A percentile compares a stretch with the other conserved stretches of the same genome.
These are phyloP conservation scores for Laticauda colubrina DNA, from an alignment of 2,113 vertebrate species.

Conservation along the genomic window DNA sequence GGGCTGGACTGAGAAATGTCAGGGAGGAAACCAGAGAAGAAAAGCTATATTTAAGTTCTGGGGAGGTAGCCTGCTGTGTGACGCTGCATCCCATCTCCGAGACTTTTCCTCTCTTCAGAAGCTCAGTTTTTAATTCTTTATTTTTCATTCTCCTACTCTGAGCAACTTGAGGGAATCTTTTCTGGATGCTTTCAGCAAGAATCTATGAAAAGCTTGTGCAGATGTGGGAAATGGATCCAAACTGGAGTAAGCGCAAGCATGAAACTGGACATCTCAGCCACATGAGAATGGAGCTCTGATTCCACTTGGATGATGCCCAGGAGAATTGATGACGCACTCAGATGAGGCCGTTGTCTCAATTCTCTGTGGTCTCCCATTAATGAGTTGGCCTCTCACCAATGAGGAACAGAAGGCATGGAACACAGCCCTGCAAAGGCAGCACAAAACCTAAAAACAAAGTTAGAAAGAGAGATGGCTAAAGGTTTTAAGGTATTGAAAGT, in stretches of 20 bases:
- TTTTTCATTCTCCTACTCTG: not conserved
- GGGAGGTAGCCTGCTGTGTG: not conserved
- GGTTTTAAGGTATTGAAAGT: not conserved
- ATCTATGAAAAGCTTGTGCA: not conserved
- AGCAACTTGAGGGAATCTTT: not conserved
- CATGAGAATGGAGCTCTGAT: slow-evolving; percentile 1
- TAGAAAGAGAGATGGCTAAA: not conserved
- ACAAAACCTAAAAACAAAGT: not conserved
- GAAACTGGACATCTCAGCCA: not conserved
- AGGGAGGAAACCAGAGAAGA: slow-evolving; percentile 20
- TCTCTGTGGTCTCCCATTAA: slow-evolving; percentile 2
- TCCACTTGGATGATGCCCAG: not conserved
- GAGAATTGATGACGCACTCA: slow-evolving; percentile 1
- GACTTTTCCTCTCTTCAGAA: not conserved
- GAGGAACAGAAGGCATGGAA: not conserved
- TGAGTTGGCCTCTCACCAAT: not conserved
- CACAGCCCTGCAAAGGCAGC: not conserved
- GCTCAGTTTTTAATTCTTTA: not conserved
- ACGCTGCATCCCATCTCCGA: not conserved
- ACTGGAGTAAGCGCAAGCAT: not conserved
- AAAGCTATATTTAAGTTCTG: slow-evolving; percentile 17
- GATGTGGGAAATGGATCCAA: not conserved
- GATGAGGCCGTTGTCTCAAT: not conserved
- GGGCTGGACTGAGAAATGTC: slow-evolving; percentile 16
- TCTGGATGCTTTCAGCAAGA: not conserved